Evolutionary conservation across 2,888 invertebrate species (phyloP), one percentile per base, ranked within the genome.

Genomic region (Yponomeuta cagnagella): DNA sequence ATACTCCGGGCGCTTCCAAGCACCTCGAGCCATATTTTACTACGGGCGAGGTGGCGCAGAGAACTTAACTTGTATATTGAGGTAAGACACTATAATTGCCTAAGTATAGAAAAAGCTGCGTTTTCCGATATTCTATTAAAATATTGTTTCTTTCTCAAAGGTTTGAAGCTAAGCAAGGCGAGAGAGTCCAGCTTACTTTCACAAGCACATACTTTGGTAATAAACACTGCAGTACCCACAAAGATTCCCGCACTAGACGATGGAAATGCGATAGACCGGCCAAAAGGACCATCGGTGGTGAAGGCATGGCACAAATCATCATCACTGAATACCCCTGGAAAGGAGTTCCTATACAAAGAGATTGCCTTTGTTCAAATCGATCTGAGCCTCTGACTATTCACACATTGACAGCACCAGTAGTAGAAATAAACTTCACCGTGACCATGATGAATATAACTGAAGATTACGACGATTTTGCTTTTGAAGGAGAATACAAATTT

Each of bases 401-500:
- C 74, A 95, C 95, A 33, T 91, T 96, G 74, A 95, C 95, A 15
- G 94, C 96, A 1, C 93, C 94, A 69, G 93, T 94, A 71, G 94
- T 96, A 10, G 95, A 96, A 82, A 93, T 96, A 0, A 95, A 94
- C 79, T 96, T 96, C 81, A 94, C 95, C 31, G 94, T 96, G 9
- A 94, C 94, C 15, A 93, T 95, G 82, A 96, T 97, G 97, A 95
- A 95, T 86, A 95, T 96, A 72, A 95, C 95, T 9, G 95, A 97
- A 85, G 96, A 97, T 88, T 96, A 96, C 79, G 93, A 95, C 72
- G 95, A 96, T 80, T 96, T 96, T 85, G 94, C 94, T 80, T 96
- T 97, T 86, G 96, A 96, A 78, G 95, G 95, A 0, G 94, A 94
- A 81, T 95, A 94, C 77, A 95, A 95, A 80, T 95, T 95, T 82